A percentile compares a stretch with the other conserved stretches of the same genome.
phyloP scores from a whole-genome alignment of 2,797 vertebrate genomes.

The Diplodus sargus region DNA sequence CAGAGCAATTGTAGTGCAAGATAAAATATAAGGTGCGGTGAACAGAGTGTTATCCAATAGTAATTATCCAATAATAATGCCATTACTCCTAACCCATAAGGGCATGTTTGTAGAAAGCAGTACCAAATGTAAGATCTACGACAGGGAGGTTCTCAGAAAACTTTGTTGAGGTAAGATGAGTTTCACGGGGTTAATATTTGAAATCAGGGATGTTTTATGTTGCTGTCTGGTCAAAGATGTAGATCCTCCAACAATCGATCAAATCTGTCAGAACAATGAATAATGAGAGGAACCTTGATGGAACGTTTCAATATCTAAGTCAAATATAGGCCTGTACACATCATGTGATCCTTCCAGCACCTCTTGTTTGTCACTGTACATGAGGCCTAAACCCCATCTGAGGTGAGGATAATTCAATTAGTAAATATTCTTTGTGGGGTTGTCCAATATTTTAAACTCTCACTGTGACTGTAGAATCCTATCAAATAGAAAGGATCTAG shows the following conservation, averaged over 20 bases:
- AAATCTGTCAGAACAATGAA: neutral
- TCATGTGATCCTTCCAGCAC: neutral
- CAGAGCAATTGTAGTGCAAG: no score
- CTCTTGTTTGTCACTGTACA: neutral
- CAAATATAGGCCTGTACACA: neutral
- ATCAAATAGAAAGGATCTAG: neutral
- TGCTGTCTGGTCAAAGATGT: neutral
- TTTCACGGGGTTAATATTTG: neutral
- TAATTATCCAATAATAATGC: neutral
- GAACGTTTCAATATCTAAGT: neutral
- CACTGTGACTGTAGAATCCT: neutral
- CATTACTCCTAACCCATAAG: neutral
- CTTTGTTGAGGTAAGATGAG: neutral
- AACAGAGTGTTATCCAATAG: neutral
- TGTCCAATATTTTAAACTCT: neutral
- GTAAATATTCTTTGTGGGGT: neutral
- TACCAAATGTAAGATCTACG: neutral
- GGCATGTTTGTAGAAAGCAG: neutral
- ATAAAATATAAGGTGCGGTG: no score
- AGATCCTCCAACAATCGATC: neutral
- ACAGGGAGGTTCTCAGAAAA: neutral
- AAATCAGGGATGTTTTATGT: neutral
- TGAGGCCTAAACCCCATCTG: no score
- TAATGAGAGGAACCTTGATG: neutral
- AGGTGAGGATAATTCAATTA: neutral